A percentile compares a stretch with the other conserved stretches of the same genome.
phyloP scores from a whole-genome alignment of 2,888 invertebrate genomes.

The Tenthredo notha region DNA sequence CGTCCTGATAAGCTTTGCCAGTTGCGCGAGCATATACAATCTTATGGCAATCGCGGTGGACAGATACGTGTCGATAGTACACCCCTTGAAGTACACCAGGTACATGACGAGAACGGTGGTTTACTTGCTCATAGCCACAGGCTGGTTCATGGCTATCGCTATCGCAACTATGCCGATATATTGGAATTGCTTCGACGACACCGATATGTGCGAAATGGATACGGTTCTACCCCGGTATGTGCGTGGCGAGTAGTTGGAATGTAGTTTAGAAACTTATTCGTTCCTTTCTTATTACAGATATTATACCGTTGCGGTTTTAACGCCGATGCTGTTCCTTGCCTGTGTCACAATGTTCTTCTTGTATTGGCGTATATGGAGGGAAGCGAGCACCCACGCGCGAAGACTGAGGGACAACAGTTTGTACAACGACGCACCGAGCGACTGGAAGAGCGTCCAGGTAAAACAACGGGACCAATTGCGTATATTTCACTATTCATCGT shows the following conservation, averaged over 20 bases:
- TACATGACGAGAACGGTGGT: slow-evolving; percentile 87
- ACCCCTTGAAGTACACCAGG: slow-evolving; percentile 87
- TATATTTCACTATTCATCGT: slow-evolving; percentile 9
- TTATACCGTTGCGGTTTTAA: slow-evolving; percentile 78
- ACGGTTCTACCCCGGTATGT: slow-evolving; percentile 81
- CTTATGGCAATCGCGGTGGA: slow-evolving; percentile 89
- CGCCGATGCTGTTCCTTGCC: slow-evolving; percentile 86
- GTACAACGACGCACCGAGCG: slow-evolving; percentile 78
- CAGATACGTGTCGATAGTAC: slow-evolving; percentile 88
- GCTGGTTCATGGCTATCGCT: slow-evolving; percentile 85
- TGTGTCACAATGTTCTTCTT: slow-evolving; percentile 88
- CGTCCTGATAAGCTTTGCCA: slow-evolving; percentile 87
- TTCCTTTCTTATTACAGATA: slow-evolving; percentile 59
- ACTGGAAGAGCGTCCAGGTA: slow-evolving; percentile 90
- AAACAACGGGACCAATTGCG: slow-evolving; percentile 10
- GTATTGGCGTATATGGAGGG: slow-evolving; percentile 89
- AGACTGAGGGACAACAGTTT: slow-evolving; percentile 83
- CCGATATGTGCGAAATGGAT: slow-evolving; percentile 85
- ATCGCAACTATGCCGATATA: slow-evolving; percentile 87
- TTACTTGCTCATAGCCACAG: slow-evolving; percentile 82
- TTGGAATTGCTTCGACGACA: slow-evolving; percentile 88
- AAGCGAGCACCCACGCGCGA: slow-evolving; percentile 87
- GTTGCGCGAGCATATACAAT: slow-evolving; percentile 89
- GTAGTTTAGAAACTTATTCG: neutral
- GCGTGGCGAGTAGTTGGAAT: neutral